These are phyloP conservation scores for Lycia hirtaria DNA, from an alignment of 2,888 invertebrate genomes.

Conservation along the genomic window DNA sequence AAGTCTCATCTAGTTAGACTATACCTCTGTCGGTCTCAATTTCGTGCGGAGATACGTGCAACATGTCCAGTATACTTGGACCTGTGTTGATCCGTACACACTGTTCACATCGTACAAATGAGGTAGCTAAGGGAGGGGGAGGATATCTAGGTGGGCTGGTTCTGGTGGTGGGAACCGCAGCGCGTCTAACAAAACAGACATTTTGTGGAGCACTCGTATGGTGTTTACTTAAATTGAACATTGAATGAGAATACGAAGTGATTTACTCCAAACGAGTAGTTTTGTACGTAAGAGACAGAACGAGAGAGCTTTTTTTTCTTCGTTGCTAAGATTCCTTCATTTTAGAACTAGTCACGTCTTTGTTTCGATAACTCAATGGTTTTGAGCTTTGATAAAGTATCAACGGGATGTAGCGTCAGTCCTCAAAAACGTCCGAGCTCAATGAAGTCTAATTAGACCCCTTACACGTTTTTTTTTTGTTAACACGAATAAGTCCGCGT, in stretches of 20 bases:
- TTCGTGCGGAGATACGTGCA: constrained; percentile 38
- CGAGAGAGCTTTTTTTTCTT: too few species aligned
- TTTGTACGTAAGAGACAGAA: too few species aligned
- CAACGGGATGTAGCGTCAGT: too few species aligned
- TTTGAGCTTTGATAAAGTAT: too few species aligned
- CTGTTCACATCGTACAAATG: constrained; percentile 18
- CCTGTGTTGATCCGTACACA: constrained; percentile 32
- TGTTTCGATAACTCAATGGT: too few species aligned
- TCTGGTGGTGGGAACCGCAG: constrained; percentile 45
- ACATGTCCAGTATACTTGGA: constrained; percentile 43
- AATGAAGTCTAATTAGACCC: too few species aligned
- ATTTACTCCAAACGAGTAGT: constrained; percentile 3
- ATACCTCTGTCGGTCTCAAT: constrained; percentile 41
- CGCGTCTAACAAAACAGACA: constrained; percentile 45
- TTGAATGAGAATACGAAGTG: constrained; percentile 3
- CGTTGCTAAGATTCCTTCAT: too few species aligned
- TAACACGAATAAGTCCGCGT: too few species aligned
- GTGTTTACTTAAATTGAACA: constrained; percentile 23
- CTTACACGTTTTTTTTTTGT: too few species aligned
- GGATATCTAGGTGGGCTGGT: constrained; percentile 38
- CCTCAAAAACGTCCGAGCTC: too few species aligned
- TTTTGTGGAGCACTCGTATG: constrained; percentile 31
- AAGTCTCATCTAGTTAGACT: constrained; percentile 35
- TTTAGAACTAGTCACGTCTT: too few species aligned
- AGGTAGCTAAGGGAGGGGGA: constrained; percentile 2